Conservation (phyloP, 2,797 vertebrate species). For the Gambelia wislizenii region DNA sequence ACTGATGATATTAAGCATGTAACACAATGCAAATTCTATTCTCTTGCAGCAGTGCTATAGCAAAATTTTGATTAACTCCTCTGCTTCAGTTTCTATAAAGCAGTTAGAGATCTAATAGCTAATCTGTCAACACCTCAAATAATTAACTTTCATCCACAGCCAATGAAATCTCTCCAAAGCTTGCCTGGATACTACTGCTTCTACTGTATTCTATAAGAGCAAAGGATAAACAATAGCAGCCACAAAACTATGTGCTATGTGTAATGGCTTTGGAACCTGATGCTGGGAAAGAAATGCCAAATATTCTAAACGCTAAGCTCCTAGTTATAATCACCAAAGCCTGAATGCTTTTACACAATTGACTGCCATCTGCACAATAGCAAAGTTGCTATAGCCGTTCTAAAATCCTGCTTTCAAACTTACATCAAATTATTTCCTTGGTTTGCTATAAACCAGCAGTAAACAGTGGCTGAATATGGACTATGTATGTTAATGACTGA, state of each 20-base stretch:
- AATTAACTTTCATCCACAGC: background rate
- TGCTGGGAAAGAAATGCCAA: conserved; percentile 13
- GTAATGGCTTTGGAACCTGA: background rate
- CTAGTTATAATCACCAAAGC: background rate
- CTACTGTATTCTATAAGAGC: no score
- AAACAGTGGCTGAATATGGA: background rate
- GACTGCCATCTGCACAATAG: background rate
- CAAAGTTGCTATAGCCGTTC: background rate
- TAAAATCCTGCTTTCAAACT: background rate
- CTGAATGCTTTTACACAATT: background rate
- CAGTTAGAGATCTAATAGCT: background rate
- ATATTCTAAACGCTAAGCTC: conserved; percentile 25
- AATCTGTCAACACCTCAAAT: background rate
- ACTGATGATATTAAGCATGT: background rate
- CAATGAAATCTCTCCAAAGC: background rate
- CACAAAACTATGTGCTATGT: background rate
- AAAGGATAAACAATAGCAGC: background rate
- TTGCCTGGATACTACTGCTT: background rate
- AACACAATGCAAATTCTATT: background rate
- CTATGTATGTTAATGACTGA: background rate
- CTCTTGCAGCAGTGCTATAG: background rate
- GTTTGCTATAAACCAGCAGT: background rate
- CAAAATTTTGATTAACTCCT: background rate
- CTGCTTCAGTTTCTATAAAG: background rate
- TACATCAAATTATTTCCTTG: background rate